These are phyloP conservation scores for Cyprinodon diabolis DNA, from an alignment of 2,797 vertebrate genomes.

Conservation along the genomic window DNA sequence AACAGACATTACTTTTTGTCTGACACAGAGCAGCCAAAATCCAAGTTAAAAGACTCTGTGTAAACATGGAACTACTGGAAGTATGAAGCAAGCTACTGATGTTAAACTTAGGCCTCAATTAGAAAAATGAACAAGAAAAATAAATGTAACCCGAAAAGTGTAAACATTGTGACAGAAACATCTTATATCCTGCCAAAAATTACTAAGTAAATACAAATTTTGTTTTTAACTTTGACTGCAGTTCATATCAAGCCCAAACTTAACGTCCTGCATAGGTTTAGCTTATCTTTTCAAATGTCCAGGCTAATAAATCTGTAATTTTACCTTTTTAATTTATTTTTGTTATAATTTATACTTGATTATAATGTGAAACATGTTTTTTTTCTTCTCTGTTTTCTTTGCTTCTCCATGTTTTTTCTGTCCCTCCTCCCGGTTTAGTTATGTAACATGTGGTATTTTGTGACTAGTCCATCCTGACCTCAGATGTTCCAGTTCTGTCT, in stretches of 20 bases:
- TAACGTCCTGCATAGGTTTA: too few relatives aligned
- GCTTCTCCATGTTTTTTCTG: neutral
- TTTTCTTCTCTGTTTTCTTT: neutral
- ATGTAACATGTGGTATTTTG: conserved; percentile 34
- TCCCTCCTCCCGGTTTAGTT: conserved; percentile 33
- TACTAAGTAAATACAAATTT: too few relatives aligned
- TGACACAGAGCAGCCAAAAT: conserved; percentile 38
- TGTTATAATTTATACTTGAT: neutral
- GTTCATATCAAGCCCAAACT: neutral
- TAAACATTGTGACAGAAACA: neutral
- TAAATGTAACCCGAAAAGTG: neutral
- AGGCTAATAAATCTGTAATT: too few relatives aligned
- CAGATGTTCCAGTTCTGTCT: conserved; percentile 55
- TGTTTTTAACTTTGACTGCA: neutral
- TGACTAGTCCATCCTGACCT: conserved; percentile 53
- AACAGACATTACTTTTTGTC: conserved; percentile 48
- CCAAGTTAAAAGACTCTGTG: conserved; percentile 7
- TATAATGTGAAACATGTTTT: neutral
- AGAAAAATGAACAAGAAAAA: neutral
- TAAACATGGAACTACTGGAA: conserved; percentile 13
- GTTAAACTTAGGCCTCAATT: conserved; percentile 24
- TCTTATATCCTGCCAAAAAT: neutral
- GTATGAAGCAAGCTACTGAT: conserved; percentile 39
- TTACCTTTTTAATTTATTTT: neutral
- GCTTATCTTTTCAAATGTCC: too few relatives aligned